These are phyloP conservation scores for Ictalurus punctatus DNA, from an alignment of 2,113 vertebrate species.

Conservation along the genomic window DNA sequence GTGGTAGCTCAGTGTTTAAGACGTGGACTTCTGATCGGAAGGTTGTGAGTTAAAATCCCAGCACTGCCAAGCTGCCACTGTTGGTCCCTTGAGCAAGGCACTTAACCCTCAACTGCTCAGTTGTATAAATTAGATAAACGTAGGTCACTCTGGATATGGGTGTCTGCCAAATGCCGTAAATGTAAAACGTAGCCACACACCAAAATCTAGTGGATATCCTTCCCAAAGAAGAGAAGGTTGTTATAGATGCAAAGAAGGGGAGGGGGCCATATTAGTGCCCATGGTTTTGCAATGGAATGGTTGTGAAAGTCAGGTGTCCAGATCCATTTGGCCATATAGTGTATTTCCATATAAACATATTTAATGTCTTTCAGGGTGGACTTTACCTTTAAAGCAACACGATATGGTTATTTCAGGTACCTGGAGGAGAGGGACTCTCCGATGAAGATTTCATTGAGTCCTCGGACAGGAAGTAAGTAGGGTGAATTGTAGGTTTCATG, in stretches of 20 bases:
- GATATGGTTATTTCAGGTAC: constrained; percentile 63
- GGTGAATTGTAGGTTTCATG: constrained; percentile 74
- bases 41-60: too few species aligned
- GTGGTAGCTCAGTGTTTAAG: too few species aligned
- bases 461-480: constrained; percentile 86
- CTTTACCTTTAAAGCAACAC: neutral
- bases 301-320: neutral
- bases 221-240: neutral
- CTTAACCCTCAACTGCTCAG: too few species aligned
- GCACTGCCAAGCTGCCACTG: too few species aligned
- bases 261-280: neutral
- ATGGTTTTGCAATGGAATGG: neutral
- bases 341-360: neutral
- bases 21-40: too few species aligned
- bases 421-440: constrained; percentile 97
- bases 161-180: too few species aligned
- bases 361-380: constrained; percentile 1
- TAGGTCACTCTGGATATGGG: too few species aligned
- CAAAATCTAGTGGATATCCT: neutral
- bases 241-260: neutral
- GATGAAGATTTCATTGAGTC: constrained; percentile 97
- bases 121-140: too few species aligned
- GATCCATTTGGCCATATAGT: neutral
- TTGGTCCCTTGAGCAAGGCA: too few species aligned
- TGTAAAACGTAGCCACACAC: neutral